Evolutionary conservation across 2,797 vertebrate species (phyloP).

Genomic region (Oryzias dopingdopingensis): DNA sequence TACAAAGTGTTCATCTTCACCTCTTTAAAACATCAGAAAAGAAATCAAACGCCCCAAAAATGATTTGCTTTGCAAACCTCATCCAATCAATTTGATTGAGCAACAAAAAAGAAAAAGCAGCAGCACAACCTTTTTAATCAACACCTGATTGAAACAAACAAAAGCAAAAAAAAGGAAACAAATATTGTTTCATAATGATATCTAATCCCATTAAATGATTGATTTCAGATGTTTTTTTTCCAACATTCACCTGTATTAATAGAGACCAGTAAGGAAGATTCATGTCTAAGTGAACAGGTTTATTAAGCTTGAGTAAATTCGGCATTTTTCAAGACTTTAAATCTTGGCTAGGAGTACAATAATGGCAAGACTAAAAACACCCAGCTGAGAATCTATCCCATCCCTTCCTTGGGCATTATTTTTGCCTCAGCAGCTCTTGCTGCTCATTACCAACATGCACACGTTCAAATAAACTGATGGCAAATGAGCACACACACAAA

Average conservation of each 20-base stretch:
- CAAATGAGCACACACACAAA: constrained; percentile 51
- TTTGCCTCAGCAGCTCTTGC: constrained; percentile 54
- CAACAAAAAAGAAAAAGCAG: constrained; percentile 29
- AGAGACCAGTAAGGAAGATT: constrained; percentile 36
- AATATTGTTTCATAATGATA: constrained; percentile 34
- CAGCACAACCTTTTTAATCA: constrained; percentile 18
- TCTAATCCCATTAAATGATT: constrained; percentile 58
- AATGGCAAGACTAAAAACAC: constrained; percentile 57
- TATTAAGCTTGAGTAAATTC: constrained; percentile 65
- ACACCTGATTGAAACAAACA: constrained; percentile 17
- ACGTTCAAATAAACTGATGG: constrained; percentile 62
- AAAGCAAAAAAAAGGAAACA: constrained; percentile 27
- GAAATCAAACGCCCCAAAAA: constrained; percentile 8
- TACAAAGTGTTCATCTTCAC: too few species aligned
- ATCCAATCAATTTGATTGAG: constrained; percentile 37
- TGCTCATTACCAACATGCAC: constrained; percentile 66
- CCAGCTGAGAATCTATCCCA: constrained; percentile 61
- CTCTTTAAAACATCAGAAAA: too few species aligned
- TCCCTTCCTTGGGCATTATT: constrained; percentile 59
- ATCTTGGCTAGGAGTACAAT: constrained; percentile 60
- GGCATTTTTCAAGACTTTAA: constrained; percentile 49
- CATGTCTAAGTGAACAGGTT: constrained; percentile 59
- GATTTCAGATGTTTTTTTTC: constrained; percentile 34
- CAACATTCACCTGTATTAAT: constrained; percentile 24
- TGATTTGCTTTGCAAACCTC: constrained; percentile 23